These are phyloP conservation scores for Lithophane ornitopus DNA, from an alignment of 2,888 invertebrate species.

Conservation along the genomic window DNA sequence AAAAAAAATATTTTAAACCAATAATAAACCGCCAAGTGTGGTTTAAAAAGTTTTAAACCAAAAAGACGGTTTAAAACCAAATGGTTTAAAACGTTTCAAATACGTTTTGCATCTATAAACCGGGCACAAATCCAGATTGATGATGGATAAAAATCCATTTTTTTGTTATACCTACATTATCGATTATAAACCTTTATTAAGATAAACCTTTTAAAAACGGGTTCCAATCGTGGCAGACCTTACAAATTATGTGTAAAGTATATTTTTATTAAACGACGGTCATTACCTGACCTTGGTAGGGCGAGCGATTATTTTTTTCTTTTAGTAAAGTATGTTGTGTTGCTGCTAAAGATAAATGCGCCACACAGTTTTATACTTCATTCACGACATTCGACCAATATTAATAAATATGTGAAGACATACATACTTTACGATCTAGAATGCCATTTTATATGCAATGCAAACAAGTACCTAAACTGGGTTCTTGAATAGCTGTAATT, in stretches of 20 bases:
- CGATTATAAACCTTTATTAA: neutral
- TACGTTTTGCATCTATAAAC: no score
- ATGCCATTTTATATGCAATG: conserved; percentile 6
- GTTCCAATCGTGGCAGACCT: neutral
- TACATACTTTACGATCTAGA: conserved; percentile 2
- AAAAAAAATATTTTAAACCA: no score
- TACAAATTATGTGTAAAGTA: neutral
- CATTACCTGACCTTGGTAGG: conserved; percentile 29
- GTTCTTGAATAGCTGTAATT: conserved; percentile 9
- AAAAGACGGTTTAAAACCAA: no score
- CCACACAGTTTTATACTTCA: conserved; percentile 29
- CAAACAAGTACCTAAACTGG: conserved; percentile 1
- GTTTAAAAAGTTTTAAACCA: no score
- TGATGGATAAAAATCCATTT: neutral
- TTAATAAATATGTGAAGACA: conserved; percentile 11
- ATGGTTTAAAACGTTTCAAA: no score
- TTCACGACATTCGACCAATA: conserved; percentile 24
- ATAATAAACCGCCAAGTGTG: no score
- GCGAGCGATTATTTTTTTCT: conserved; percentile 14
- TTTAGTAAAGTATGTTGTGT: conserved; percentile 8
- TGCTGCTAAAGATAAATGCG: conserved; percentile 17
- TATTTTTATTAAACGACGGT: conserved; percentile 1
- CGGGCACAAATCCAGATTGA: no score
- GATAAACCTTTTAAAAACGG: neutral
- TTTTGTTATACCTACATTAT: no score